Evolutionary conservation across 2,797 vertebrate genomes (phyloP), one percentile per base, ranked within the genome.

Genomic region (Xiphophorus birchmanni): DNA sequence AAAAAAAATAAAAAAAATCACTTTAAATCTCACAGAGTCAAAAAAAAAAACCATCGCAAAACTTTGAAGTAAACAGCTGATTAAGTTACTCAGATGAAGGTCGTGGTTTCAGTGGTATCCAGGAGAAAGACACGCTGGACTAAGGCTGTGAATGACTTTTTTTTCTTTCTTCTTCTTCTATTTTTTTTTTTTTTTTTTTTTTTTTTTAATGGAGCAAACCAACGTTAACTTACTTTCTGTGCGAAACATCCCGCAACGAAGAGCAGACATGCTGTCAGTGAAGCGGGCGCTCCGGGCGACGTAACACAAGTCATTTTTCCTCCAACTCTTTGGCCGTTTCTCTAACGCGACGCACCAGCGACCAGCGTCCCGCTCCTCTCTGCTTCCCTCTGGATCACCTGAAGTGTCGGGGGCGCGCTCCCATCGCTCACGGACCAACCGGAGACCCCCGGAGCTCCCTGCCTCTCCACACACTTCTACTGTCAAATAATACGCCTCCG

Each of bases 181-280:
- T 85, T 11, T 85, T 3, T 65, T 8, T 21, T 12, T 45, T 44
- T 45, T 12, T 45, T 35, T 4, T 29, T 13, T 1, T 63, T 15
- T 6, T 76, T 83, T 84, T 84, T 56, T 75, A 42, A 8, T n/a
- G 42, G 5, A 45, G 40, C 63, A 48, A 82, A 84, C 67, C 87
- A 90, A 93, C 78, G 75, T 84, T 72, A 86, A 89, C 96, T 96
- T 94, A 96, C 96, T 94, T 95, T 96, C 90, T 96, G 95, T 76
- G 95, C 92, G 56, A 91, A 92, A 89, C 93, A 93, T 94, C 94
- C 95, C 90, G 92, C 90, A 81, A 93, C 84, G 87, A 95, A 93
- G 73, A 96, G 91, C 21, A 96, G 93, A 87, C 91, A 95, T 79
- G 92, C 82, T 91, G 94, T 91, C 91, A 93, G 82, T 65, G 92